Conservation (phyloP, 2,888 invertebrate species). For the Actias luna region DNA sequence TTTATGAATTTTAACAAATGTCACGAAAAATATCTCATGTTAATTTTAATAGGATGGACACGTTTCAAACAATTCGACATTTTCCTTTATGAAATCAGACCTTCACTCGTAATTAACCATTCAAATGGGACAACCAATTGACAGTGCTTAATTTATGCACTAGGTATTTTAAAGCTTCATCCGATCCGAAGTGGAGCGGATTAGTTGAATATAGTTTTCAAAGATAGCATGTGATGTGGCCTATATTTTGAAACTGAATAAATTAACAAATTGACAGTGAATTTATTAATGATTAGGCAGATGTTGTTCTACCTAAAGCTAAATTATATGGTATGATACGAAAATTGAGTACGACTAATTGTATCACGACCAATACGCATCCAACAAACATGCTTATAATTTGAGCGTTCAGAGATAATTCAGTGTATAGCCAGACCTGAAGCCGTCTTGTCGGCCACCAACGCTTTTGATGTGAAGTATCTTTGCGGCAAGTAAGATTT, state of each 20-base stretch:
- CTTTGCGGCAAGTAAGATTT: no score
- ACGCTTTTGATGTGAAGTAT: no score
- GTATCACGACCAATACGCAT: no score
- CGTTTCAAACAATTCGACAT: neutral
- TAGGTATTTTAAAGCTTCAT: constrained; percentile 24
- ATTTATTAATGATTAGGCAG: no score
- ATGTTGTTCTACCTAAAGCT: no score
- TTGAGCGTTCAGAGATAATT: no score
- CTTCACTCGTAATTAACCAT: constrained; percentile 15
- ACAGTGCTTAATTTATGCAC: constrained; percentile 28
- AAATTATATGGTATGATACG: no score
- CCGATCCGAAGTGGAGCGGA: constrained; percentile 2
- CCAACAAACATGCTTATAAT: no score
- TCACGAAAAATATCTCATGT: neutral
- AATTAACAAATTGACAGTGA: no score
- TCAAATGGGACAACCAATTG: constrained; percentile 32
- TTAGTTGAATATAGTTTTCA: constrained; percentile 9
- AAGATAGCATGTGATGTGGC: neutral
- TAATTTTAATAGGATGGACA: neutral
- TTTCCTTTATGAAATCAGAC: constrained; percentile 17
- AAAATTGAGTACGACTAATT: no score
- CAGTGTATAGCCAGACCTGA: no score
- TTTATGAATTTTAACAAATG: neutral
- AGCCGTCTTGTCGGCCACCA: no score
- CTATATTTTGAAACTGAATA: neutral